Evolutionary conservation across 1,140 invertebrate genomes (phyloP), one percentile per base, ranked within the genome.

Genomic region (Drosophila teissieri): DNA sequence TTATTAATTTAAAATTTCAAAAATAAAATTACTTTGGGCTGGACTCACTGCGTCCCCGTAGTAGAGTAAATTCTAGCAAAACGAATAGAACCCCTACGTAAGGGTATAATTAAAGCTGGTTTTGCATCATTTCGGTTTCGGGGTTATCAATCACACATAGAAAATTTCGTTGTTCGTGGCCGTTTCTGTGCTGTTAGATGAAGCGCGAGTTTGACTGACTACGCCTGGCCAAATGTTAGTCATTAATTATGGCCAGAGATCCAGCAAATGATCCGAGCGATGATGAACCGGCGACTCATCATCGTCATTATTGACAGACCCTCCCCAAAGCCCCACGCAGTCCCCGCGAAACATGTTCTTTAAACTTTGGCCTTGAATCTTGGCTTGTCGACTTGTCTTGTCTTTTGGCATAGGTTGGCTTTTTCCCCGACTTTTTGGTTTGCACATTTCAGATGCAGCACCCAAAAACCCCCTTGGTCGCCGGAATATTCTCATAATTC

Each of bases 71-170:
- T 17, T 51, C 8, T 34, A 14, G 8, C 11, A 34, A 34, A 17
- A 17, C n/a, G 1, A 27, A 44, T 19, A 37, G 31, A 53, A 27
- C 64, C 46, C 22, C 10, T 14, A 0, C 0, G 2, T 6, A 19
- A 68, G 72, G 39, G 60, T 57, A 65, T 69, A 34, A 70, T 46
- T 40, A 62, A 69, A 76, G 75, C 72, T 73, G 81, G 83, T 85
- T 88, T 88, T 88, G 78, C 83, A 73, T 86, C 75, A 88, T 82
- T 81, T 88, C 53, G 61, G 48, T 36, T 60, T 31, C n/a, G 76
- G 84, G 73, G 80, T 89, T 89, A 89, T 89, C 84, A 89, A 89
- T 89, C 84, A 89, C 85, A 90, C 67, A 89, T 84, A 88, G 84
- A 89, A 80, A 80, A 42, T 70, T 84, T 78, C 49, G 62, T 56